These are phyloP conservation scores for Molothrus aeneus DNA, from an alignment of 2,797 vertebrate genomes.

Conservation along the genomic window DNA sequence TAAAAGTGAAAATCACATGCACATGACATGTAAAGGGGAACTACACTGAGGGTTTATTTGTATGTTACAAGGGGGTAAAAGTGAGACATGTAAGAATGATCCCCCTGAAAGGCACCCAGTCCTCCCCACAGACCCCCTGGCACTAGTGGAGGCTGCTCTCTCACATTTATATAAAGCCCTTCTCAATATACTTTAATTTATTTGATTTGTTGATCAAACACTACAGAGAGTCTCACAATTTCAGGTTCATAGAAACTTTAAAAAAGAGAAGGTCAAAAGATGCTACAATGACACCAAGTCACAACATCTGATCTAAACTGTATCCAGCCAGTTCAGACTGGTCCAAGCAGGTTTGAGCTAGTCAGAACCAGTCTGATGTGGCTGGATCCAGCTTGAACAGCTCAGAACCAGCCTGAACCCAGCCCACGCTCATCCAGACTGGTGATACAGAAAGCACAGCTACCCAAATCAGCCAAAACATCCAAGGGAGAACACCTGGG, in stretches of 20 bases:
- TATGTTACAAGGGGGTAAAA: slow-evolving; percentile 25
- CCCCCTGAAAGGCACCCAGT: neutral
- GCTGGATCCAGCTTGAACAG: rapidly evolving
- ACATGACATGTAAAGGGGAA: slow-evolving; percentile 24
- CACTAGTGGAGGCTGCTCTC: neutral
- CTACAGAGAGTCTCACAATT: neutral
- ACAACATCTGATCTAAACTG: neutral
- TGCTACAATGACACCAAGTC: neutral
- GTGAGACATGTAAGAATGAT: neutral
- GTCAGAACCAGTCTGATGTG: rapidly evolving
- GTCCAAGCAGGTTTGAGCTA: too few relatives aligned
- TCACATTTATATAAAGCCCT: neutral
- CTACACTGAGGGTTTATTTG: slow-evolving; percentile 13
- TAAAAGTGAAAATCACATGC: slow-evolving; percentile 55
- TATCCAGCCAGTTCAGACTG: neutral
- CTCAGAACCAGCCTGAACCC: neutral
- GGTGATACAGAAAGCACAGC: neutral
- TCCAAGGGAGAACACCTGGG: neutral
- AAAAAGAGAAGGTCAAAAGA: neutral
- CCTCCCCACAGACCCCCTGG: neutral
- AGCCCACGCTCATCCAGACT: neutral
- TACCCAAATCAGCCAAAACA: neutral
- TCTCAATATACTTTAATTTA: neutral
- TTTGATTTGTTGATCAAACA: neutral
- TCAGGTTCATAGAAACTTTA: neutral